A percentile compares a stretch with the other conserved stretches of the same genome.
Evolutionary conservation across 2,113 vertebrate species (phyloP).

Genomic region (Thermophis baileyi): DNA sequence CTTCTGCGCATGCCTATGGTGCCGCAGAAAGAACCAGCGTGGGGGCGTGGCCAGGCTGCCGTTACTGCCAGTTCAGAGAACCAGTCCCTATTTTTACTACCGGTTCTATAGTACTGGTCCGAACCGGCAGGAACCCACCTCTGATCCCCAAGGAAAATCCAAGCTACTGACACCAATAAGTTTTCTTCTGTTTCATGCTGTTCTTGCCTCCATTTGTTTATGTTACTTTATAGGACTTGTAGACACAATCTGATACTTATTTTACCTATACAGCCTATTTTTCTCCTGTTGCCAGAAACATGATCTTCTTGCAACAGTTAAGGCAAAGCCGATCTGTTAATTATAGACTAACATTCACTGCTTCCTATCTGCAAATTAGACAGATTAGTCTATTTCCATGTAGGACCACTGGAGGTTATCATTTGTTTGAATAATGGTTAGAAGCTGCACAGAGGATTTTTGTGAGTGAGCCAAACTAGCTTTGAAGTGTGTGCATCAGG

Average conservation of each 20-base stretch:
- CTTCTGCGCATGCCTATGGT: too few relatives aligned
- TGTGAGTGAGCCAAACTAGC: neutral
- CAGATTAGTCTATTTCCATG: neutral
- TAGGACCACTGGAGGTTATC: neutral
- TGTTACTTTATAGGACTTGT: neutral
- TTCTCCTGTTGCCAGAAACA: neutral
- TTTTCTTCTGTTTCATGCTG: neutral
- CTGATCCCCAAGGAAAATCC: neutral
- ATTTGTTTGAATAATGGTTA: neutral
- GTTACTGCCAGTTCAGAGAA: too few relatives aligned
- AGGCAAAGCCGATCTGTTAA: neutral
- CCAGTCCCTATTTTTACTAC: too few relatives aligned
- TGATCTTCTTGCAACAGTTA: neutral
- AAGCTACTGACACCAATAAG: neutral
- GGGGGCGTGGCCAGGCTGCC: too few relatives aligned
- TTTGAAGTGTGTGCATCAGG: neutral
- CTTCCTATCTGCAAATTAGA: neutral
- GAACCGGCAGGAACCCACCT: too few relatives aligned
- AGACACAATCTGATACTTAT: neutral
- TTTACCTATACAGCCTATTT: neutral
- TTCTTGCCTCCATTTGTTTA: neutral
- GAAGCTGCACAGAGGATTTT: neutral
- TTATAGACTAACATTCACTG: neutral
- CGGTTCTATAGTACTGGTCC: too few relatives aligned
- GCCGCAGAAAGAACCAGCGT: too few relatives aligned